Evolutionary conservation across 1,140 invertebrate genomes (phyloP).

Genomic region (Samia ricini): DNA sequence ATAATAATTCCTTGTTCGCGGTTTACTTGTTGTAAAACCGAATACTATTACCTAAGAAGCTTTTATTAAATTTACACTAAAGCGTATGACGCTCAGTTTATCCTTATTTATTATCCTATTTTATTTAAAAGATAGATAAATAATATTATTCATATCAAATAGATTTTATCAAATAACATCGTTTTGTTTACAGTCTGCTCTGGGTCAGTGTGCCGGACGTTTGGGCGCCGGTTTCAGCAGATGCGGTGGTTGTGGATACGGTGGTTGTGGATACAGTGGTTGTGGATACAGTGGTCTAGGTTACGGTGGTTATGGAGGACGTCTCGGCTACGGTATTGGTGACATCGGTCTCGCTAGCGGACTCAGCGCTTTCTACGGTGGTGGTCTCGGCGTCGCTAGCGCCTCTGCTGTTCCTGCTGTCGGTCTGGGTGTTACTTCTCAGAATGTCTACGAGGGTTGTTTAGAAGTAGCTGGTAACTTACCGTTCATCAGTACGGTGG

Average conservation of each 20-base stretch:
- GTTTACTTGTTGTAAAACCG: too few species aligned
- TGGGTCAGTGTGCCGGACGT: neutral
- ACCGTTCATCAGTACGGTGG: slow-evolving; percentile 15
- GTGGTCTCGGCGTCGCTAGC: slow-evolving; percentile 20
- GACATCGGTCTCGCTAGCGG: slow-evolving; percentile 17
- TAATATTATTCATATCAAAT: too few species aligned
- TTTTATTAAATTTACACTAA: too few species aligned
- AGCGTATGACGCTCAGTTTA: too few species aligned
- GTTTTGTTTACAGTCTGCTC: too few species aligned
- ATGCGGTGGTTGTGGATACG: slow-evolving; percentile 21
- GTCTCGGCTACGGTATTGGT: slow-evolving; percentile 14
- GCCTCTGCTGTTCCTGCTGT: slow-evolving; percentile 1
- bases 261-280: slow-evolving; percentile 2
- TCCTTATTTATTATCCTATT: too few species aligned
- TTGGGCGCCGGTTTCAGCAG: neutral
- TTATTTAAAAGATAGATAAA: too few species aligned
- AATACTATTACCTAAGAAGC: too few species aligned
- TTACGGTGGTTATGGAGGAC: neutral
- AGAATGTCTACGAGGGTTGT: slow-evolving; percentile 11
- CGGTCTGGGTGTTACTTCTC: slow-evolving; percentile 4
- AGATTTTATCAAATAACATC: too few species aligned
- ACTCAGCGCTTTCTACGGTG: neutral
- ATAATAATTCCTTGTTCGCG: too few species aligned
- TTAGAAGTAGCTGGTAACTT: slow-evolving; percentile 14
- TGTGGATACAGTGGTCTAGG: neutral